Evolutionary conservation across 2,797 vertebrate genomes (phyloP).

Genomic region (Anguilla pacifica): DNA sequence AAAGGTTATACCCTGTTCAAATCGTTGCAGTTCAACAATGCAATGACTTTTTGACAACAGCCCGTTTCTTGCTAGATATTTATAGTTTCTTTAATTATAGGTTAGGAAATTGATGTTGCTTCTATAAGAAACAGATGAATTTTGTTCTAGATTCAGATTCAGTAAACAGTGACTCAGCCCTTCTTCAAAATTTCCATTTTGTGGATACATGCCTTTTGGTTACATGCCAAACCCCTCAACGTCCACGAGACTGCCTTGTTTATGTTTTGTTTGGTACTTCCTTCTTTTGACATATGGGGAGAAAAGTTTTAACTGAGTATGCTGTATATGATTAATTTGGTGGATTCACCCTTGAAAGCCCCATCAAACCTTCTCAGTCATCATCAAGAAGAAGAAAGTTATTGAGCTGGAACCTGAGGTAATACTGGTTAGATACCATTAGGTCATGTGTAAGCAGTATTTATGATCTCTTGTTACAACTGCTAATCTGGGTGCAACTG

Average conservation of each 20-base stretch:
- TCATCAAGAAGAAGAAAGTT: background rate
- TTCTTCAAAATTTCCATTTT: conserved; percentile 15
- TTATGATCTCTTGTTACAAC: background rate
- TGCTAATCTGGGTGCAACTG: background rate
- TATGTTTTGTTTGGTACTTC: background rate
- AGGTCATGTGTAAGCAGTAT: background rate
- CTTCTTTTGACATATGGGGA: background rate
- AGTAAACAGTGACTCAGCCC: conserved; percentile 9
- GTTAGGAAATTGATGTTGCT: background rate
- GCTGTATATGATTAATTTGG: too few species aligned
- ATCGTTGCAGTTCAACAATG: background rate
- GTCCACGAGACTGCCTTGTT: background rate
- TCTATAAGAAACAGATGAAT: conserved; percentile 11
- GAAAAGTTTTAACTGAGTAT: background rate
- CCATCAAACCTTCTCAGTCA: background rate
- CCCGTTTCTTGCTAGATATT: background rate
- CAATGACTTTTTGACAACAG: background rate
- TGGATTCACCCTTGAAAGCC: background rate
- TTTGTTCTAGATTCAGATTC: conserved; percentile 8
- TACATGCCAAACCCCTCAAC: background rate
- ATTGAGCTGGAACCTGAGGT: background rate
- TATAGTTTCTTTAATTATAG: conserved; percentile 22
- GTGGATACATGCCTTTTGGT: conserved; percentile 14
- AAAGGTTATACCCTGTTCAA: background rate
- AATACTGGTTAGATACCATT: background rate